A percentile compares a stretch with the other conserved stretches of the same genome.
These are phyloP conservation scores for Triplophysa siluroides DNA, from an alignment of 2,113 vertebrate species.

Conservation along the genomic window DNA sequence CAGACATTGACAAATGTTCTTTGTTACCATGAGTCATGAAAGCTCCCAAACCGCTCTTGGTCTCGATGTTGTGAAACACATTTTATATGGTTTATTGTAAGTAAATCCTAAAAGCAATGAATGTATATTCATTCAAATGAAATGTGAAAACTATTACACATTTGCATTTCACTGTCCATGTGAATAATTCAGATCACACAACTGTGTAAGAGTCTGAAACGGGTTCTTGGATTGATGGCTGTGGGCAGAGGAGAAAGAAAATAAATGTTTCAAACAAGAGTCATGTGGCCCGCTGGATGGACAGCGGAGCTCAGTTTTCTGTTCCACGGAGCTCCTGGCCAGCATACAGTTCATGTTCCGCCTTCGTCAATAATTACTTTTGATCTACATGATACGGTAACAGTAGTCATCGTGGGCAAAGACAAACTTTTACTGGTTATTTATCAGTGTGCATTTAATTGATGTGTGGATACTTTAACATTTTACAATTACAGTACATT, in stretches of 20 bases:
- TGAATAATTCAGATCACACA: slow-evolving; percentile 12
- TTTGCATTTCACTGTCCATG: background rate
- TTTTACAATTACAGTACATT: background rate
- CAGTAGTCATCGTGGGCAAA: background rate
- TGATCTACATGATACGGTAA: background rate
- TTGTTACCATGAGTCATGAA: background rate
- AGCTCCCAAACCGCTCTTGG: background rate
- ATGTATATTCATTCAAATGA: too few relatives aligned
- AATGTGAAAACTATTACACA: background rate
- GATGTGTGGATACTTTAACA: background rate
- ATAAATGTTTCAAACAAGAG: slow-evolving; percentile 39
- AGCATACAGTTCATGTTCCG: slow-evolving; percentile 27
- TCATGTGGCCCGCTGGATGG: slow-evolving; percentile 4
- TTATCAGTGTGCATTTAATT: background rate
- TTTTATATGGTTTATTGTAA: background rate
- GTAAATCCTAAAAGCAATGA: too few relatives aligned
- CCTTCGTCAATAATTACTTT: slow-evolving; percentile 29
- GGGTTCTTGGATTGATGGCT: background rate
- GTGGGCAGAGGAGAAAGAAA: background rate
- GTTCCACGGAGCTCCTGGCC: slow-evolving; percentile 10
- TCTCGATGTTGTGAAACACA: background rate
- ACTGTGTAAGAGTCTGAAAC: background rate
- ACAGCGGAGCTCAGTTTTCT: slow-evolving; percentile 12
- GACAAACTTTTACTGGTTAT: background rate
- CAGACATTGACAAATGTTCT: background rate